Evolutionary conservation across 2,113 vertebrate species (phyloP), one percentile per base, ranked within the genome.

Genomic region (Bettongia penicillata): DNA sequence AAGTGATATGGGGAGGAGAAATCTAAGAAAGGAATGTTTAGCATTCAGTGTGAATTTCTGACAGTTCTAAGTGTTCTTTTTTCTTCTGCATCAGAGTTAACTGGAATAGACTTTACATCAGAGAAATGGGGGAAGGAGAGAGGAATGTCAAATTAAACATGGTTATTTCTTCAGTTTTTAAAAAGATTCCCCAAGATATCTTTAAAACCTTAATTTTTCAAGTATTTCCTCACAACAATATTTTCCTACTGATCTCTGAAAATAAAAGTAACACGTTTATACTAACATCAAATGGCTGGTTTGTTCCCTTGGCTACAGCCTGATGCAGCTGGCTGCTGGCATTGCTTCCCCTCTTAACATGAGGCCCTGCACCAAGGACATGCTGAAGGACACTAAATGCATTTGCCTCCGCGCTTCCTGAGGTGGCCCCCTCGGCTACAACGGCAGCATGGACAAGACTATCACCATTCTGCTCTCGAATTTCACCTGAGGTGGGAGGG

Each of bases 381-480:
- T 99, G 99, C 98, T 99, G 99, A 96, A 99, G 99, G 68, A 99
- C 99, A 43, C 99, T 98, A 96, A 99, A 99, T 0, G 99, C 99
- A 53, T 99, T 98, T n/a, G 99, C 99, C 61, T 99, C 99, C 4
- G 97, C 24, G 51, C 98, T 98, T 90, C 99, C 99, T 1, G n/a
- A 6, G 0, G 97, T 95, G 10, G 99, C 99, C 48, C 99, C 98
- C 98, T 99, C 99, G 53, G 98, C 98, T 91, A 99, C 99, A 95
- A 99, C 8, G 0, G 99, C 99, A 0, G 99, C 98, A 49, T 99
- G 99, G 50, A 99, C 99, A 91, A 99, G 98, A 19, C 98, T 98
- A 47, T 98, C 98, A 48, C 97, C 96, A 7, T 96, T 99, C 95
- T 99, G 98, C 61, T 99, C 96, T 92, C 99, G 99, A 92, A 99